Conservation (phyloP, 1,140 invertebrate genomes). For the Drosophila varians region DNA sequence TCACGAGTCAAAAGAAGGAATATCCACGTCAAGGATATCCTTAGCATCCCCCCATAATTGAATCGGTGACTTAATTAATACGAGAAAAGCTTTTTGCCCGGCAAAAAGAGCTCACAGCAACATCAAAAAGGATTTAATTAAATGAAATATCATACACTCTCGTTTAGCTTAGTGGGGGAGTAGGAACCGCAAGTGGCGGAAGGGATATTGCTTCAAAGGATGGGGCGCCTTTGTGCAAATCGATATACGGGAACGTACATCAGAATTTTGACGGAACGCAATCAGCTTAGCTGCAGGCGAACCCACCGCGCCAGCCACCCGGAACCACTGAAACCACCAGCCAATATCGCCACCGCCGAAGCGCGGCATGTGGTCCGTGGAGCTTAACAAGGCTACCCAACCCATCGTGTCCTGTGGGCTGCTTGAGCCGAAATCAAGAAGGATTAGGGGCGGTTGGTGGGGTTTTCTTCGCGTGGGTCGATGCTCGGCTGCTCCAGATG, state of each 20-base stretch:
- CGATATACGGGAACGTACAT: conserved; percentile 53
- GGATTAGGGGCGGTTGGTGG: conserved; percentile 19
- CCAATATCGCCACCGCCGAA: conserved; percentile 21
- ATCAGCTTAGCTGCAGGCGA: conserved; percentile 71
- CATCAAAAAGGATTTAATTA: conserved; percentile 74
- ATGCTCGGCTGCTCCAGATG: background rate
- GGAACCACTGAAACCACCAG: conserved; percentile 49
- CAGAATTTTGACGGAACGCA: conserved; percentile 71
- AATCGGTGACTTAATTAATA: conserved; percentile 63
- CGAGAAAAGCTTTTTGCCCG: conserved; percentile 22
- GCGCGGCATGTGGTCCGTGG: conserved; percentile 45
- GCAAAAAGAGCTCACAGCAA: conserved; percentile 20
- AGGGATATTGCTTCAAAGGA: conserved; percentile 50
- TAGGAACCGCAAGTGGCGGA: conserved; percentile 18
- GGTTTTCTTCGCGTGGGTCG: background rate
- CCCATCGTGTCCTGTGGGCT: conserved; percentile 25
- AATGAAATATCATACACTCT: conserved; percentile 68
- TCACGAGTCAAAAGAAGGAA: conserved; percentile 21
- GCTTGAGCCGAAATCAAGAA: conserved; percentile 42
- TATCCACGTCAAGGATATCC: conserved; percentile 30
- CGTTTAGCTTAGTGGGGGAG: conserved; percentile 46
- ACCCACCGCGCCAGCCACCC: conserved; percentile 26
- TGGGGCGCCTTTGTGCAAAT: conserved; percentile 51
- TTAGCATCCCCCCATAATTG: conserved; percentile 28
- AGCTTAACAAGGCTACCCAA: conserved; percentile 34